Conservation (phyloP, 1,140 invertebrate species). For the Nymphalis io region DNA sequence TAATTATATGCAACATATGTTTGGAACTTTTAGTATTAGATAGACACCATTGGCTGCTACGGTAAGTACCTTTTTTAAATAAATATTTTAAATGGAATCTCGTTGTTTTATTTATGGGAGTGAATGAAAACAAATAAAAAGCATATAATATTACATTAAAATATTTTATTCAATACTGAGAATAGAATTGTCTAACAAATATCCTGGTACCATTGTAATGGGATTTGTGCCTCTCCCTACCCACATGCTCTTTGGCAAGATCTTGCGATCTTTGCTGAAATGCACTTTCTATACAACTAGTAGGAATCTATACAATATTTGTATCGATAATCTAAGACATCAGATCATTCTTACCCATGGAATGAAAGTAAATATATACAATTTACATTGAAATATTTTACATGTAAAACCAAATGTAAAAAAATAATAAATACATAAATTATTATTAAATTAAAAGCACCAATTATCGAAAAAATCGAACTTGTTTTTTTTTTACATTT, state of each 20-base stretch:
- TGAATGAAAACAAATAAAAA: constrained; percentile 41
- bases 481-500: not conserved
- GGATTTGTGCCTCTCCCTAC: constrained; percentile 55
- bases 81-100: not conserved
- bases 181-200: constrained; percentile 59
- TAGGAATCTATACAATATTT: constrained; percentile 42
- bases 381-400: constrained; percentile 1
- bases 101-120: not conserved
- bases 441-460: constrained; percentile 16
- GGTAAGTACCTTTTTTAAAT: constrained; percentile 4
- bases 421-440: constrained; percentile 8
- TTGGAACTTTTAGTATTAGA: too few relatives aligned
- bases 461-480: constrained; percentile 6
- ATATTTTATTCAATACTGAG: constrained; percentile 70
- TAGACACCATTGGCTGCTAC: not conserved
- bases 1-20: too few relatives aligned
- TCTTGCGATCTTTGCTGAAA: constrained; percentile 32
- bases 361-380: constrained; percentile 31
- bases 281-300: constrained; percentile 45
- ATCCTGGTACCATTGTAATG: constrained; percentile 35
- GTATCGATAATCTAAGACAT: constrained; percentile 1
- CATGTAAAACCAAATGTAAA: not conserved
- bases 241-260: constrained; percentile 46
- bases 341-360: constrained; percentile 22
- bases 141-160: constrained; percentile 60